A percentile compares a stretch with the other conserved stretches of the same genome.
Conservation (phyloP, 2,797 vertebrate species). For the Acrossocheilus wenchowensis region DNA sequence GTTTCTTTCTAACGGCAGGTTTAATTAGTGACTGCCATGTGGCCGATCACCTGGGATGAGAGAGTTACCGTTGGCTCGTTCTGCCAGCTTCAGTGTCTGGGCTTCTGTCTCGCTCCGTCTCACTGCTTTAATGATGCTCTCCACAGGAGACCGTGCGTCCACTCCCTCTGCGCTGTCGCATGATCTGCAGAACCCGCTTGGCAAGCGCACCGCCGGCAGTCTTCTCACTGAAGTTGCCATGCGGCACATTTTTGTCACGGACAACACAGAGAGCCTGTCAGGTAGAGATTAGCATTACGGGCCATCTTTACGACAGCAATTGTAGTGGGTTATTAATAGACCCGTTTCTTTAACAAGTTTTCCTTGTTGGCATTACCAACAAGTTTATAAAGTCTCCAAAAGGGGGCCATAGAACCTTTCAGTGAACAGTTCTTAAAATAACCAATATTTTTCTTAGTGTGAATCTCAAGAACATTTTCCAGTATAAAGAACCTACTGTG, state of each 20-base stretch:
- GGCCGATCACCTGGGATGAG: slow-evolving; percentile 46
- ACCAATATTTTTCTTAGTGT: too few relatives aligned
- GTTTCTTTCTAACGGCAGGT: slow-evolving; percentile 33
- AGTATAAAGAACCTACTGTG: background rate
- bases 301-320: background rate
- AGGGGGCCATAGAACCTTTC: too few relatives aligned
- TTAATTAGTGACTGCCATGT: slow-evolving; percentile 53
- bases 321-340: background rate
- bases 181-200: slow-evolving; percentile 9
- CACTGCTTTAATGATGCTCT: slow-evolving; percentile 45
- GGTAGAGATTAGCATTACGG: background rate
- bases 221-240: background rate
- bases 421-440: too few relatives aligned
- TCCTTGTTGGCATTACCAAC: background rate
- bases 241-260: background rate
- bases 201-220: background rate
- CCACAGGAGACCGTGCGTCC: background rate
- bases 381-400: background rate
- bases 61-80: slow-evolving; percentile 24
- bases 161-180: background rate
- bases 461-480: too few relatives aligned
- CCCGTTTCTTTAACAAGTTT: background rate
- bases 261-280: background rate
- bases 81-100: slow-evolving; percentile 13
- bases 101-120: slow-evolving; percentile 23